Evolutionary conservation across 2,797 vertebrate genomes (phyloP), one percentile per base, ranked within the genome.

Genomic region (Peromyscus nudipes): DNA sequence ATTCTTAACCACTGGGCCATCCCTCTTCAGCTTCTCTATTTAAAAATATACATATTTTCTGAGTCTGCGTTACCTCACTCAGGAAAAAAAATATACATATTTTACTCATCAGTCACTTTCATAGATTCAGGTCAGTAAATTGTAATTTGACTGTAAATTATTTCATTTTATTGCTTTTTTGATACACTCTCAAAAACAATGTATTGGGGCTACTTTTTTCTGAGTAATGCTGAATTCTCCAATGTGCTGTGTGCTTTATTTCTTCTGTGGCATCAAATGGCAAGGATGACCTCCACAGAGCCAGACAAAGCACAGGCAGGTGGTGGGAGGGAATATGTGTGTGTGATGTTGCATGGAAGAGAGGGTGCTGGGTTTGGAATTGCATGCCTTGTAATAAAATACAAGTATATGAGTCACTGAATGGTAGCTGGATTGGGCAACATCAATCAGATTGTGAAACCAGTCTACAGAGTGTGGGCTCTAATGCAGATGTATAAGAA

Each of bases 121-220:
- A 62, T 5, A 57, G 29, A 94, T 10, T 80, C 69, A 71, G 46
- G 7, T 67, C 7, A 85, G 60, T 90, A 87, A 94, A 67, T 37
- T 88, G n/a, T 37, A 76, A 34, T 12, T 82, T 94, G 29, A 12
- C 79, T 73, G 67, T 81, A 83, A 80, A 92, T 83, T n/a, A 83
- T 64, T 81, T 89, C 31, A 88, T 89, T 91, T 40, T 64, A 85
- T 95, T 83, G 25, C 40, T 92, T 69, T 60, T 89, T 75, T 85
- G 87, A 31, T 67, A 62, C 92, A 31, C 19, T 96, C 79, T 91
- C 31, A 71, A 29, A 97, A 86, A 55, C 6, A 86, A 97, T 12
- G 37, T 19, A 86, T 87, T 75, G 40, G 76, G 31, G 7, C 43
- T 83, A 49, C 60, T 91, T 95, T 31, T 92, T 52, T 89, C 8